phyloP scores from a whole-genome alignment of 2,113 vertebrate genomes.

The Ammodramus savannarum region DNA sequence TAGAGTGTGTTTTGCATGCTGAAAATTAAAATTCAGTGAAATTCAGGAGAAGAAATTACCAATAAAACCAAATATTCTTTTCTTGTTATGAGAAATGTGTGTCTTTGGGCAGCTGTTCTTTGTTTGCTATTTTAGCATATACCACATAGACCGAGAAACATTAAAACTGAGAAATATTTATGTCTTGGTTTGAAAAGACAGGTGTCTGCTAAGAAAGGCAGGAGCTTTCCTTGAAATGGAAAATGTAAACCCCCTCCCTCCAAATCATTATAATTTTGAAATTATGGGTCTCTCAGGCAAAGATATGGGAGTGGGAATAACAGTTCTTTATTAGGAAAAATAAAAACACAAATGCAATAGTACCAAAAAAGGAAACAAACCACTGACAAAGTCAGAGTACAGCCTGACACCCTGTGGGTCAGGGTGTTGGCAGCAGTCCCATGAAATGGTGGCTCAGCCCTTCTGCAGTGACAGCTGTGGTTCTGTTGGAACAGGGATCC shows the following conservation, averaged over 20 bases:
- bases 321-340: neutral
- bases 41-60: neutral
- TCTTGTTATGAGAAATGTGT: neutral
- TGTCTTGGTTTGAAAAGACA: neutral
- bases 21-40: neutral
- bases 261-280: neutral
- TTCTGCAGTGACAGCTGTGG: too few species aligned
- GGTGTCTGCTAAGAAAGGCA: neutral
- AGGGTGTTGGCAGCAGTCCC: too few species aligned
- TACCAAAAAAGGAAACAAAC: too few species aligned
- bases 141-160: fast-evolving
- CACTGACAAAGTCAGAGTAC: too few species aligned
- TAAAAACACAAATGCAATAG: too few species aligned
- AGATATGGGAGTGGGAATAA: neutral
- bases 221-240: neutral
- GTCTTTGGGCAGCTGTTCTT: neutral
- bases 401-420: too few species aligned
- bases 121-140: neutral
- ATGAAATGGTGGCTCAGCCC: too few species aligned
- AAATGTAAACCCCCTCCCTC: neutral
- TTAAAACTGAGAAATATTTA: neutral
- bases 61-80: neutral
- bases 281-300: neutral
- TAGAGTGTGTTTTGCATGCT: neutral
- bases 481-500: too few species aligned